Percentiles rank a stretch among this genome's conserved stretches.
Conservation (phyloP, 2,797 vertebrate genomes). For the Anabas testudineus region DNA sequence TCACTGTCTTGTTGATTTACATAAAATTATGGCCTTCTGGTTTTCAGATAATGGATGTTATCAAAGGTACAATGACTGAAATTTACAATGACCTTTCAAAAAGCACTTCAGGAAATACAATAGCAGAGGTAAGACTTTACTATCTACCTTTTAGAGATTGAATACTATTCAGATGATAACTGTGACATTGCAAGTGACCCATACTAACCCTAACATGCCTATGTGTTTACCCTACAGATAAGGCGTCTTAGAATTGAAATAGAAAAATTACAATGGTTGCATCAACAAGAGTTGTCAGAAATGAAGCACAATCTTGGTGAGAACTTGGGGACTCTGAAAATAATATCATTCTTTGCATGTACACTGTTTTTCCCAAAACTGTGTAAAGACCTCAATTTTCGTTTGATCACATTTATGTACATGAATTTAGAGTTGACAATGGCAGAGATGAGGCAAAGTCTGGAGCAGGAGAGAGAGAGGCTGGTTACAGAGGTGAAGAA, state of each 20-base stretch:
- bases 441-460: slow-evolving; percentile 99
- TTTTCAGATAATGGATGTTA: slow-evolving; percentile 96
- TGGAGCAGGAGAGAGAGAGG: slow-evolving; percentile 95
- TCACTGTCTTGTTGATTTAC: not conserved
- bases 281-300: slow-evolving; percentile 97
- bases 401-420: slow-evolving; percentile 14
- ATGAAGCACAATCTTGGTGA: slow-evolving; percentile 99
- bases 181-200: not conserved
- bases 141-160: not conserved
- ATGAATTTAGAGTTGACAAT: slow-evolving; percentile 91
- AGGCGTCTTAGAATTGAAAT: slow-evolving; percentile 96
- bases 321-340: slow-evolving; percentile 2
- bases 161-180: not conserved
- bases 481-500: slow-evolving; percentile 96
- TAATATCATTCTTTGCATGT: not conserved
- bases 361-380: not conserved
- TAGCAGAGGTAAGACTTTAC: slow-evolving; percentile 89
- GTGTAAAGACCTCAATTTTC: not conserved
- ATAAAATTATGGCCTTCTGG: slow-evolving; percentile 28
- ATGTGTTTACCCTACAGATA: slow-evolving; percentile 83
- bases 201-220: not conserved
- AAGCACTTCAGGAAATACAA: slow-evolving; percentile 95
- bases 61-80: slow-evolving; percentile 98
- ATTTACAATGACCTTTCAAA: slow-evolving; percentile 97
- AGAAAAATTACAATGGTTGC: slow-evolving; percentile 97